A percentile compares a stretch with the other conserved stretches of the same genome.
phyloP scores from a whole-genome alignment of 2,113 vertebrate species.

The Uropsilus gracilis region DNA sequence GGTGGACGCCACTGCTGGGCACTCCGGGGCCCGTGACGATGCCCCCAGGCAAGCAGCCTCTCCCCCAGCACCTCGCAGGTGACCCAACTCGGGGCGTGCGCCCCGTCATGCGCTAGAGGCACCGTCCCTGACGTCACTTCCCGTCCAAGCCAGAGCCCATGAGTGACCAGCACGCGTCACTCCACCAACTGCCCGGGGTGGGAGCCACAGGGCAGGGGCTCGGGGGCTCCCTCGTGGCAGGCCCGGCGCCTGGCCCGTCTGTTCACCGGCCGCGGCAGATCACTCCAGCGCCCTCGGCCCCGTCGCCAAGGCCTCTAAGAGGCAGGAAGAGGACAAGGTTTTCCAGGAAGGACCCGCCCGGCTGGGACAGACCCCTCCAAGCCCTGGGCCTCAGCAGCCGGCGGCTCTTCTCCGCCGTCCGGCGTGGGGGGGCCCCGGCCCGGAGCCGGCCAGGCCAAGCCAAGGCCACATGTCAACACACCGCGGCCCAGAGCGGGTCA shows the following conservation, averaged over 20 bases:
- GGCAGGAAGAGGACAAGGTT: background rate
- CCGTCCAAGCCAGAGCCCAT: background rate
- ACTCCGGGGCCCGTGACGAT: background rate
- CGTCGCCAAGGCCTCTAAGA: background rate
- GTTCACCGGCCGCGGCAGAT: background rate
- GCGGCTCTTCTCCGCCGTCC: background rate
- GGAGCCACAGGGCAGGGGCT: too few species aligned
- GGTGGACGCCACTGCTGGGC: background rate
- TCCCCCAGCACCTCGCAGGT: background rate
- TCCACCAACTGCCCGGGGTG: too few species aligned
- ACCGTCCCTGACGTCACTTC: background rate
- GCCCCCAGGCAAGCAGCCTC: background rate
- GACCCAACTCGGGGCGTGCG: background rate
- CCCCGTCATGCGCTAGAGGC: too few species aligned
- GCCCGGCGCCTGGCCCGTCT: too few species aligned
- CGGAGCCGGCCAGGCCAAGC: background rate
- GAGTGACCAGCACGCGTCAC: background rate
- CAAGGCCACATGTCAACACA: background rate
- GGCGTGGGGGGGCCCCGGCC: too few species aligned
- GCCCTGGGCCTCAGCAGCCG: background rate
- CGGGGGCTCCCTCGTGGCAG: too few species aligned
- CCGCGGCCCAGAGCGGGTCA: conserved; percentile 32
- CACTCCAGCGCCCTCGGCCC: background rate
- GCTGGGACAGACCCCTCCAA: background rate
- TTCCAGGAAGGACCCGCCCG: background rate